Conservation (phyloP, 1,140 invertebrate species). For the Chymomyza costata region DNA sequence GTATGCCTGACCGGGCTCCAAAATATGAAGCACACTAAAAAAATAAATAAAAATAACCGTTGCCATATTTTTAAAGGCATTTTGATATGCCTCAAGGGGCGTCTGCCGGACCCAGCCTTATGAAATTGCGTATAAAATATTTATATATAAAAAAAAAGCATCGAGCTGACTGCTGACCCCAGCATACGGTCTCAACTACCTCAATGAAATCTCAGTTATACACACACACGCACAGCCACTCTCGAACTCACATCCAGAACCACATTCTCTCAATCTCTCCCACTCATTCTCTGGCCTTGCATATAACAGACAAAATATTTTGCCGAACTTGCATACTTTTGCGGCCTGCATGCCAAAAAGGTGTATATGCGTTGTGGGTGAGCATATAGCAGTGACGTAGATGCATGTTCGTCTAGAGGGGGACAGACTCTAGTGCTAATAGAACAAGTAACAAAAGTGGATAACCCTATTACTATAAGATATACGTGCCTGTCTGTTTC, state of each 20-base stretch:
- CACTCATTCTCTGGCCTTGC: conserved; percentile 9
- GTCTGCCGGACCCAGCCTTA: conserved; percentile 30
- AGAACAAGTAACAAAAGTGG: too few relatives aligned
- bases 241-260: not conserved
- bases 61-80: conserved; percentile 49
- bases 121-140: conserved; percentile 58
- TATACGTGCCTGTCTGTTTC: not conserved
- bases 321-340: conserved; percentile 46
- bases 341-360: conserved; percentile 43
- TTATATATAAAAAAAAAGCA: conserved; percentile 30
- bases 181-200: conserved; percentile 2
- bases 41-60: not conserved
- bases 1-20: conserved; percentile 19
- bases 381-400: too few relatives aligned
- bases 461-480: too few relatives aligned
- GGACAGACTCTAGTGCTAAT: too few relatives aligned
- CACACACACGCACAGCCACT: conserved; percentile 6
- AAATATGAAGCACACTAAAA: not conserved
- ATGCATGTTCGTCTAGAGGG: not conserved
- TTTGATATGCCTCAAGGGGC: conserved; percentile 55
- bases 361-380: too few relatives aligned
- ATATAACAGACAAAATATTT: conserved; percentile 34
- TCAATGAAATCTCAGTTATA: conserved; percentile 8
- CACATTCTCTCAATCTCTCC: not conserved
- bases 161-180: conserved; percentile 11